Conservation (phyloP, 2,113 vertebrate species). For the Tilapia sparmanii region DNA sequence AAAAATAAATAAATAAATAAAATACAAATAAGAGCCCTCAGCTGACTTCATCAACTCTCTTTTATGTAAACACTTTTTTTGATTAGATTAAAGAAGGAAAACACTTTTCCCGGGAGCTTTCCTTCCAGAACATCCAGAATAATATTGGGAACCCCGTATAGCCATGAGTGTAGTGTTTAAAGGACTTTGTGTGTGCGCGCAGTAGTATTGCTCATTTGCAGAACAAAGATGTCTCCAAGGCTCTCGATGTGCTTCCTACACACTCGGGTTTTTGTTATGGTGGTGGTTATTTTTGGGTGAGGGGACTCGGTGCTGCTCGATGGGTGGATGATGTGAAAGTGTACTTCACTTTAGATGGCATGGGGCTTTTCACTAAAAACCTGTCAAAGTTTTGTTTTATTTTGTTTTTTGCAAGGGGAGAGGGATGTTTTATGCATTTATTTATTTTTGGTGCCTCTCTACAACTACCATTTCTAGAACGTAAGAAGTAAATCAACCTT, state of each 20-base stretch:
- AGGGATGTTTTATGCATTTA: slow-evolving; percentile 19
- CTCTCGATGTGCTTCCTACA: slow-evolving; percentile 54
- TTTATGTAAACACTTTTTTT: not conserved
- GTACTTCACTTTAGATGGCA: slow-evolving; percentile 27
- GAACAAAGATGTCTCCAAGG: slow-evolving; percentile 35
- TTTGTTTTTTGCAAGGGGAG: not conserved
- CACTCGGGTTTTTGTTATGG: slow-evolving; percentile 40
- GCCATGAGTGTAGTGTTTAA: slow-evolving; percentile 45
- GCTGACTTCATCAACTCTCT: not conserved
- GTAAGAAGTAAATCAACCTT: slow-evolving; percentile 9
- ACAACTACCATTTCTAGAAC: slow-evolving; percentile 7
- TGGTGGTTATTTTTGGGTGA: slow-evolving; percentile 43
- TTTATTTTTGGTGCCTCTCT: slow-evolving; percentile 65
- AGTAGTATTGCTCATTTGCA: slow-evolving; percentile 17
- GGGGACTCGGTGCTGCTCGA: slow-evolving; percentile 53
- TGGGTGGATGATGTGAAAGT: slow-evolving; percentile 43
- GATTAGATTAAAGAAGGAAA: slow-evolving; percentile 15
- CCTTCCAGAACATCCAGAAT: slow-evolving; percentile 6
- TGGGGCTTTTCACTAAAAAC: slow-evolving; percentile 24
- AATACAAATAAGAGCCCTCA: not conserved
- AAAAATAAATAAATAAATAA: not conserved
- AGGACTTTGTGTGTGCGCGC: slow-evolving; percentile 29
- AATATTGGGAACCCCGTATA: not conserved
- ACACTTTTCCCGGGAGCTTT: not conserved
- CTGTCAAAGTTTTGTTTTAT: slow-evolving; percentile 9